Evolutionary conservation across 2,888 invertebrate species (phyloP), one percentile per base, ranked within the genome.

Genomic region (Bedellia somnulentella): DNA sequence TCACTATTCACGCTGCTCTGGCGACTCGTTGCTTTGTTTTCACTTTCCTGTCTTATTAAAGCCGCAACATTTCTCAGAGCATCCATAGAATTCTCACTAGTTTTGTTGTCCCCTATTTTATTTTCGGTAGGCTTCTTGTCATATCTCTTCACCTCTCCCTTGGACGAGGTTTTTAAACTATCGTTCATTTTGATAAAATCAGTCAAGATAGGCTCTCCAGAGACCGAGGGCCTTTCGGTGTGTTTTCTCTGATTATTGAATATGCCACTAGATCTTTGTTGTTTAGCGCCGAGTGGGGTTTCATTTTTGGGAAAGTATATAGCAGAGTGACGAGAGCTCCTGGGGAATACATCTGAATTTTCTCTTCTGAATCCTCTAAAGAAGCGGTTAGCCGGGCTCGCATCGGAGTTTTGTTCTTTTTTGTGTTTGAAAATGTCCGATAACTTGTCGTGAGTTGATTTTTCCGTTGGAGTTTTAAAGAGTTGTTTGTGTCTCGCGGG

Each of bases 311-410:
- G 80, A 41, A 81, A 67, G 48, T 79, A 80, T 42, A 77, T 76
- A 11, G 89, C 89, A 25, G 90, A 90, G 58, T 90, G 89, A 27
- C 90, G 76, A 10, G 79, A 76, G 40, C 86, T 82, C 13, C 85
- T 81, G 31, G 89, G 88, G 52, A 89, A 88, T 47, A 91, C 84
- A 57, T 91, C 90, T 1, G 90, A 89, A 57, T 89, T 89, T 57
- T 91, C 90, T 39, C 91, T 80, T 36, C 90, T 80, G 58, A 91
- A 90, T 18, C 86, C 87, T 42, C 88, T 80, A 40, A 86, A 83
- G 61, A 89, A 88, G 37, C 86, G 80, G 45, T 82, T 83, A 27
- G 82, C 79, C 43, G 87, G 68, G 56, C 82, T 86, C 9, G 81
- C 78, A 49, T 88, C 89, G 35, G 86, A 80, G 38, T 89, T 88